Conservation (phyloP, 2,888 invertebrate species). For the Drosophila anomalata region DNA sequence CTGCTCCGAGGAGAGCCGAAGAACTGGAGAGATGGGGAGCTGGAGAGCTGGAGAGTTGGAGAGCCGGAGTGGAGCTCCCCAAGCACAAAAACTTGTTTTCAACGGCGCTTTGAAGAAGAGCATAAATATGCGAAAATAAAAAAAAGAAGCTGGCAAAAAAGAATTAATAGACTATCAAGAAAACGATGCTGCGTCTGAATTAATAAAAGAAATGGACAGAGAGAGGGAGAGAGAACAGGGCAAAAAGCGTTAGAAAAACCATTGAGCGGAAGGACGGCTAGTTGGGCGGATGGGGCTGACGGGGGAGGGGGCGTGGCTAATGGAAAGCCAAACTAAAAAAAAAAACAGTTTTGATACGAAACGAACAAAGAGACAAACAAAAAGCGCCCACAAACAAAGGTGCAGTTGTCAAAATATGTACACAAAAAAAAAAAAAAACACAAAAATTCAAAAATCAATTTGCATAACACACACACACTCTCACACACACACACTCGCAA, state of each 20-base stretch:
- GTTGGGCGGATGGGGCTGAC: constrained; percentile 5
- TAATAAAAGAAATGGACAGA: constrained; percentile 33
- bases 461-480: constrained; percentile 66
- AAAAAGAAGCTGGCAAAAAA: constrained; percentile 45
- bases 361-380: constrained; percentile 37
- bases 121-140: constrained; percentile 56
- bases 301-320: constrained; percentile 40
- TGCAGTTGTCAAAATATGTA: constrained; percentile 45
- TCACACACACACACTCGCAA: constrained; percentile 18
- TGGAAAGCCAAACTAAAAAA: constrained; percentile 23
- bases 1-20: constrained; percentile 48
- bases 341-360: constrained; percentile 27
- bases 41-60: constrained; percentile 6
- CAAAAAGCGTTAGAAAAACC: constrained; percentile 64
- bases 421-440: constrained; percentile 47
- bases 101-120: constrained; percentile 76
- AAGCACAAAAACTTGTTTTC: constrained; percentile 70
- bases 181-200: constrained; percentile 55
- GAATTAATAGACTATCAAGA: constrained; percentile 73
- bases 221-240: constrained; percentile 11
- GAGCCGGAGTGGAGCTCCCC: constrained; percentile 23
- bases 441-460: constrained; percentile 73
- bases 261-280: constrained; percentile 70
- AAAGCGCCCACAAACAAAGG: constrained; percentile 39
- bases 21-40: constrained; percentile 4